These are phyloP conservation scores for Chironomus riparius DNA, from an alignment of 2,888 invertebrate genomes.

Conservation along the genomic window DNA sequence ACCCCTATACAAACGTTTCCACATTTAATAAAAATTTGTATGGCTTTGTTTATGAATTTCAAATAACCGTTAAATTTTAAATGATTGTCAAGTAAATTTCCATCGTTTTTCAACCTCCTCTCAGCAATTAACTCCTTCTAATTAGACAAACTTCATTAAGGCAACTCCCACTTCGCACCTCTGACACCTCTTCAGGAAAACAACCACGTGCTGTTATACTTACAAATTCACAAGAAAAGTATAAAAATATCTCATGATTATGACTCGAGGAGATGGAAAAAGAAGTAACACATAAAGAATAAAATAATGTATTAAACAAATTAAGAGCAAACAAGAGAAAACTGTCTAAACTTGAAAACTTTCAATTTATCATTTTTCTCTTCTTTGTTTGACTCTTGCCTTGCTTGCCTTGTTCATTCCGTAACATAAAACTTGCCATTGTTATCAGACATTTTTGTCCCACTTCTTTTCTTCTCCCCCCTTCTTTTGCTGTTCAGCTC, in stretches of 20 bases:
- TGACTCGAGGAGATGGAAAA: background rate
- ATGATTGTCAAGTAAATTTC: too few relatives aligned
- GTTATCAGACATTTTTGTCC: constrained; percentile 23
- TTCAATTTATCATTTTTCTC: constrained; percentile 19
- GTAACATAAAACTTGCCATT: background rate
- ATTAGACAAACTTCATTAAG: too few relatives aligned
- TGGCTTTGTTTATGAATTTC: too few relatives aligned
- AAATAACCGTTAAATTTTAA: too few relatives aligned
- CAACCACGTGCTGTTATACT: background rate
- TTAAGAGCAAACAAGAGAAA: constrained; percentile 14
- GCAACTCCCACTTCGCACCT: too few relatives aligned
- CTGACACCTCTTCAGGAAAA: too few relatives aligned
- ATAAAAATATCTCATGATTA: background rate
- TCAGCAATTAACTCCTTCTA: too few relatives aligned
- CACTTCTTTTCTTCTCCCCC: background rate
- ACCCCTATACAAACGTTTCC: too few relatives aligned
- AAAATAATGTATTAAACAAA: background rate
- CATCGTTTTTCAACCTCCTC: too few relatives aligned
- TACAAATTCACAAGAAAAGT: background rate
- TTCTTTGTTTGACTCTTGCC: background rate
- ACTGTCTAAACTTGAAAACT: constrained; percentile 12
- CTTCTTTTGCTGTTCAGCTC: background rate
- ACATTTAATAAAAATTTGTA: too few relatives aligned
- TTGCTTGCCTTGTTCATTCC: background rate
- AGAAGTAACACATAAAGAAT: background rate